A percentile compares a stretch with the other conserved stretches of the same genome.
phyloP scores from a whole-genome alignment of 2,888 invertebrate species.

The Euclidia mi region DNA sequence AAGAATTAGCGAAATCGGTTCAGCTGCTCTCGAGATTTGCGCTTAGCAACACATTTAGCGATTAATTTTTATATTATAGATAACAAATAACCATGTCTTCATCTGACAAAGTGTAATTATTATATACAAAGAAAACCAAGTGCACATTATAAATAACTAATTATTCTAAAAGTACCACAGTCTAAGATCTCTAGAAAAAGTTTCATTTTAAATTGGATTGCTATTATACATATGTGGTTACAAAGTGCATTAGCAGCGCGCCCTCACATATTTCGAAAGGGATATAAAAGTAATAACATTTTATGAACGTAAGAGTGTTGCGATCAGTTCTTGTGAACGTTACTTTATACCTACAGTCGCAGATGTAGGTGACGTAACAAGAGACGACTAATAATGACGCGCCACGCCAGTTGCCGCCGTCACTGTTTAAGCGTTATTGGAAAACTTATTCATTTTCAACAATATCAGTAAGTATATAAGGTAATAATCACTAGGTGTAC shows the following conservation, averaged over 20 bases:
- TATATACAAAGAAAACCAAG: too few species aligned
- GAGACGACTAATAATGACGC: slow-evolving; percentile 70
- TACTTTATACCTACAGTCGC: slow-evolving; percentile 56
- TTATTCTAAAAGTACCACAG: too few species aligned
- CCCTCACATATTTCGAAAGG: slow-evolving; percentile 28
- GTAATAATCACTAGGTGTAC: too few species aligned
- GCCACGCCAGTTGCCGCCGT: slow-evolving; percentile 57
- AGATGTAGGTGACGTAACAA: slow-evolving; percentile 67
- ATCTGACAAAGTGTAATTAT: too few species aligned
- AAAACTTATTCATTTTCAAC: slow-evolving; percentile 45
- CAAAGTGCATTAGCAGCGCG: slow-evolving; percentile 39
- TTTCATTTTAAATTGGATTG: too few species aligned
- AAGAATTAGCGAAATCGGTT: too few species aligned
- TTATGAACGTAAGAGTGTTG: slow-evolving; percentile 37
- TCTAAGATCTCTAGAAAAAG: too few species aligned
- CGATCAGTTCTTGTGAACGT: slow-evolving; percentile 50
- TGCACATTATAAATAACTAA: too few species aligned
- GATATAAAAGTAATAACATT: slow-evolving; percentile 43
- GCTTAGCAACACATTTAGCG: too few species aligned
- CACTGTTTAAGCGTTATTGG: slow-evolving; percentile 53
- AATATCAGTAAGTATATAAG: slow-evolving; percentile 18
- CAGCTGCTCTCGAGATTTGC: too few species aligned
- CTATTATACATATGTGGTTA: slow-evolving; percentile 12
- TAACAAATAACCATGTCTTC: too few species aligned
- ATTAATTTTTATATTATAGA: too few species aligned